These are phyloP conservation scores for Andrena bicolor DNA, from an alignment of 2,888 invertebrate genomes.

Conservation along the genomic window DNA sequence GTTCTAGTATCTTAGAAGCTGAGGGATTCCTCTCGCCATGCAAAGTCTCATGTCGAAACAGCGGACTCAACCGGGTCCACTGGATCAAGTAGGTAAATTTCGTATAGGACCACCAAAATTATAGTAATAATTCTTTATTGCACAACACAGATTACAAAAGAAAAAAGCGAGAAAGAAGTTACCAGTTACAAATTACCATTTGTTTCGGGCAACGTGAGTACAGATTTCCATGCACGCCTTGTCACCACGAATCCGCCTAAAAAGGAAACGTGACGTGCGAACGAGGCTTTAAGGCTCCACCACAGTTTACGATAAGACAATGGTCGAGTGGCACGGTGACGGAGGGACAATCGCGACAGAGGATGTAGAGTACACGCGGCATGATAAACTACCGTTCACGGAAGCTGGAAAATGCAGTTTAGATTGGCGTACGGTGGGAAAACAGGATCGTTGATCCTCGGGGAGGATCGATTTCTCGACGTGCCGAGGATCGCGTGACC, in stretches of 20 bases:
- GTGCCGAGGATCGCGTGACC: slow-evolving; percentile 75
- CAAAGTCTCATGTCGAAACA: background rate
- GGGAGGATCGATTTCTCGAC: slow-evolving; percentile 61
- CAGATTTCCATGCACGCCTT: background rate
- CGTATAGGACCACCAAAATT: background rate
- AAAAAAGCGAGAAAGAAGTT: too few relatives aligned
- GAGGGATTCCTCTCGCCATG: background rate
- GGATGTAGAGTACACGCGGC: background rate
- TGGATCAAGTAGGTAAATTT: background rate
- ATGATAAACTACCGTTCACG: slow-evolving; percentile 8
- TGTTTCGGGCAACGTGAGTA: background rate
- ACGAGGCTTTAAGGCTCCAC: slow-evolving; percentile 15
- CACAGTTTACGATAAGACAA: slow-evolving; percentile 3
- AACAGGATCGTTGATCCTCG: slow-evolving; percentile 56
- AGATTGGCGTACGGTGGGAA: slow-evolving; percentile 34
- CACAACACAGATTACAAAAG: too few relatives aligned
- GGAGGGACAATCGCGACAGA: background rate
- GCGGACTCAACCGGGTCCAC: background rate
- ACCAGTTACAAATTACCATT: too few relatives aligned
- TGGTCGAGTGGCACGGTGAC: slow-evolving; percentile 22
- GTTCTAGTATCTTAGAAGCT: background rate
- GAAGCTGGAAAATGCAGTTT: slow-evolving; percentile 52
- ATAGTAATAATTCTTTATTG: too few relatives aligned
- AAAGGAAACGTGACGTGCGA: slow-evolving; percentile 51
- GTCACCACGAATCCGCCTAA: slow-evolving; percentile 8